A percentile compares a stretch with the other conserved stretches of the same genome.
These are phyloP conservation scores for Cactoblastis cactorum DNA, from an alignment of 2,888 invertebrate species.

Conservation along the genomic window DNA sequence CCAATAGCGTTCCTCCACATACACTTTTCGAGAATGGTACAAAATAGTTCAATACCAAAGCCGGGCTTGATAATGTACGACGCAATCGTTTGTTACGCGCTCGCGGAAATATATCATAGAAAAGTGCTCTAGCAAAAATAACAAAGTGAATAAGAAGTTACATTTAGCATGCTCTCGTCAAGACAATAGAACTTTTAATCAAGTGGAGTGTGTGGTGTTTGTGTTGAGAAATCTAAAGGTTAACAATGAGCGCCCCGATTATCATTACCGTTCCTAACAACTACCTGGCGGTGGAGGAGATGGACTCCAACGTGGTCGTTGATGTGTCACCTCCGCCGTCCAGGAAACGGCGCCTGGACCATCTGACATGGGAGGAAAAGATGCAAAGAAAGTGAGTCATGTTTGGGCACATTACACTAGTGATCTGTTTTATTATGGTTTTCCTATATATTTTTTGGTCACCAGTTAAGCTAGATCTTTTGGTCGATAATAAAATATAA, in stretches of 20 bases:
- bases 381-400: constrained; percentile 89
- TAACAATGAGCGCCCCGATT: constrained; percentile 71
- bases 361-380: constrained; percentile 92
- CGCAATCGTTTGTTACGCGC: constrained; percentile 51
- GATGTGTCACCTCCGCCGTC: constrained; percentile 55
- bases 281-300: constrained; percentile 61
- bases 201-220: constrained; percentile 41
- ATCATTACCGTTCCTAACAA: constrained; percentile 74
- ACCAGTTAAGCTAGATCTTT: constrained; percentile 10
- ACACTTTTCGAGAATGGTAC: constrained; percentile 44
- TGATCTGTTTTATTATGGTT: constrained; percentile 20
- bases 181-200: constrained; percentile 33
- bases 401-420: constrained; percentile 39
- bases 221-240: constrained; percentile 34
- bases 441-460: constrained; percentile 13
- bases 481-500: background rate
- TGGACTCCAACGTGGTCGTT: constrained; percentile 50
- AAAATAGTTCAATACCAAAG: constrained; percentile 45
- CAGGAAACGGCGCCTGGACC: constrained; percentile 88
- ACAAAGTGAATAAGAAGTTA: constrained; percentile 25
- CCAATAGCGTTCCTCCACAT: constrained; percentile 66
- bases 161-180: constrained; percentile 51
- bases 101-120: constrained; percentile 45
- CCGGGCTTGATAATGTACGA: constrained; percentile 61
- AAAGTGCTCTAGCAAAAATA: constrained; percentile 47